Evolutionary conservation across 1,140 invertebrate species (phyloP).

Genomic region (Trichomalopsis sarcophagae): DNA sequence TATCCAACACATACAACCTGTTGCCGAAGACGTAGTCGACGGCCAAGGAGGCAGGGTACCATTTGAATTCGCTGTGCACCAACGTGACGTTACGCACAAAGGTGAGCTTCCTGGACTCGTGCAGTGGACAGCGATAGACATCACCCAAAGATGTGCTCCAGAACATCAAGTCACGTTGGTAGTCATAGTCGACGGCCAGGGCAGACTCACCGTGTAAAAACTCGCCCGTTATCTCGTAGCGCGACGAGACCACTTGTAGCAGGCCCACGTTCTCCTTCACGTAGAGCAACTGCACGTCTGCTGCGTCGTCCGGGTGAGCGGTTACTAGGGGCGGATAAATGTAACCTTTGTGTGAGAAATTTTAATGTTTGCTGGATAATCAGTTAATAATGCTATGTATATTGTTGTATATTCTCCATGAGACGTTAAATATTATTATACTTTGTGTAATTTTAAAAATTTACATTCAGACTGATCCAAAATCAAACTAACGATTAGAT

Average conservation of each 20-base stretch:
- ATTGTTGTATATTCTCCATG: background rate
- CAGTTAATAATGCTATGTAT: background rate
- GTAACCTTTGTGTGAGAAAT: background rate
- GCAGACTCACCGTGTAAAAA: background rate
- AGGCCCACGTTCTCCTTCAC: slow-evolving; percentile 12
- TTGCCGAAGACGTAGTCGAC: slow-evolving; percentile 21
- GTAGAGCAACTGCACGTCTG: background rate
- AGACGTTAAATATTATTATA: background rate
- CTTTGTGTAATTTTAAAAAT: background rate
- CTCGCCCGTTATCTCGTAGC: background rate
- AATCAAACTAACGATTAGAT: too few species aligned
- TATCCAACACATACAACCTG: slow-evolving; percentile 34
- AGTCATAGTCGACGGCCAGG: slow-evolving; percentile 20
- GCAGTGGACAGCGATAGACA: background rate
- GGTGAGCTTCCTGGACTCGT: background rate
- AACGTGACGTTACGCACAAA: background rate
- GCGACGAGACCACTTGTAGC: background rate
- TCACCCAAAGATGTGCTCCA: background rate
- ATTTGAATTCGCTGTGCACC: background rate
- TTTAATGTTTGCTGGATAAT: background rate
- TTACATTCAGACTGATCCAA: background rate
- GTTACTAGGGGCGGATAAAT: background rate
- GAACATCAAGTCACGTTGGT: background rate
- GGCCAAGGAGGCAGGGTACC: background rate
- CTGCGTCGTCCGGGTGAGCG: background rate